Conservation (phyloP, 2,888 invertebrate species). For the Limnephilus lunatus region DNA sequence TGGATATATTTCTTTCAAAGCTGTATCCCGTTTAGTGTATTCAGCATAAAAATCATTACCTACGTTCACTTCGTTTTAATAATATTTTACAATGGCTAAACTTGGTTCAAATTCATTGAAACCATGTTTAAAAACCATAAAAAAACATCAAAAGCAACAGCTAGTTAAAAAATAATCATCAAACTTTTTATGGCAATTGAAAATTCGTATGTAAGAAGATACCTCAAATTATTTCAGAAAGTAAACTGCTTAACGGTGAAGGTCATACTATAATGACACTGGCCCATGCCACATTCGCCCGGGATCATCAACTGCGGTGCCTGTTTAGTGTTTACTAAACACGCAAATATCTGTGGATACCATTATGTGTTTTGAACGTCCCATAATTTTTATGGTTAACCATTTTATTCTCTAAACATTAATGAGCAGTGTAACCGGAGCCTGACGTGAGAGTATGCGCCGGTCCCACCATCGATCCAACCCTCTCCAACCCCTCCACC, state of each 20-base stretch:
- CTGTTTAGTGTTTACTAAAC: neutral
- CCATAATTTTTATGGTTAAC: neutral
- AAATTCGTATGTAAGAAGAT: neutral
- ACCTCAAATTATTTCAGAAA: neutral
- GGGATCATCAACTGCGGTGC: neutral
- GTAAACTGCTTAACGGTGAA: neutral
- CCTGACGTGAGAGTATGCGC: conserved; percentile 43
- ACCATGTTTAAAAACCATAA: neutral
- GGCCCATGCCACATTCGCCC: neutral
- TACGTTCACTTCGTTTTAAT: no score
- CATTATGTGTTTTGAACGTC: neutral
- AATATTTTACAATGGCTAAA: neutral
- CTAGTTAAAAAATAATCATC: neutral
- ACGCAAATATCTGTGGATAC: neutral
- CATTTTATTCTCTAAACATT: conserved; percentile 2
- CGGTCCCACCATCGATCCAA: conserved; percentile 44
- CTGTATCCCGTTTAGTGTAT: no score
- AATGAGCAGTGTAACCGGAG: conserved; percentile 37
- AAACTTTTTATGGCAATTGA: neutral
- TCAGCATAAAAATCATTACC: no score
- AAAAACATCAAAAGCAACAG: neutral
- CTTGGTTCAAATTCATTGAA: neutral
- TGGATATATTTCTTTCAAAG: no score
- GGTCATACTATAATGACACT: neutral
- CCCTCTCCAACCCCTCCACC: conserved; percentile 17